Base-by-base conservation (phyloP, 30 jellyfish, hydroid and myxozoan species). In the Euphysa ruthae region DNA sequence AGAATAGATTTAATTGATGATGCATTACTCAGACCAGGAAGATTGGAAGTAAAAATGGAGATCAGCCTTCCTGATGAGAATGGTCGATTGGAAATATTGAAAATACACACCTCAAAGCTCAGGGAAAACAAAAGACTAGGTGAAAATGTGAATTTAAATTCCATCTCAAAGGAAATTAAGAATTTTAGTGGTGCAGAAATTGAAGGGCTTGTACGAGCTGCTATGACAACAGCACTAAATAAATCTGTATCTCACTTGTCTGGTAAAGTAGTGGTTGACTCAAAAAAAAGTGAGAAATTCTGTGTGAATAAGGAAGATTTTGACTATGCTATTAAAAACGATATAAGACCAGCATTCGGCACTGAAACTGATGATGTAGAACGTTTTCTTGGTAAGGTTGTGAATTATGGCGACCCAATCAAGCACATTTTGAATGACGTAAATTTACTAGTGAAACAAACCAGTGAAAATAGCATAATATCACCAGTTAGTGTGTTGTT, bases 101-200 rank as follows among this genome's bases (percentile, higher is more conserved):
- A 77, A 12, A 91, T 91, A 13, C 99, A 91, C 69, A 91, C 99
- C 1, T 66, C 80, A 2, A 54, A 43, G 16, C 93, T 91, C 14
- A 64, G 55, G 35, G 92, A 77, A 16, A 55, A 26, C 54, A 31
- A 77, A 0, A 91, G 83, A 60, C 64, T 91, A 4, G 91, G 64
- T 16, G 30, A 30, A 7, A 92, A 71, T 32, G 94, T 91, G 1
- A 70, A 66, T 6, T 68, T 91, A 33, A 61, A 73, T 0, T 73
- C 26, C 3, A 76, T 91, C 6, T 91, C 99, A 1, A 52, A 63
- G 30, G 80, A 66, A 71, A 91, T 95, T 15, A 91, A 91, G 77
- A 91, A 91, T 70, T 91, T 66, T 79, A 91, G 99, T 68, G 99
- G 99, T 32, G 99, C 99, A 6, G 99, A 91, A 71, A 61, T 91